Evolutionary conservation across 2,888 invertebrate species (phyloP), one percentile per base, ranked within the genome.

Genomic region (Epinotia demarniana): DNA sequence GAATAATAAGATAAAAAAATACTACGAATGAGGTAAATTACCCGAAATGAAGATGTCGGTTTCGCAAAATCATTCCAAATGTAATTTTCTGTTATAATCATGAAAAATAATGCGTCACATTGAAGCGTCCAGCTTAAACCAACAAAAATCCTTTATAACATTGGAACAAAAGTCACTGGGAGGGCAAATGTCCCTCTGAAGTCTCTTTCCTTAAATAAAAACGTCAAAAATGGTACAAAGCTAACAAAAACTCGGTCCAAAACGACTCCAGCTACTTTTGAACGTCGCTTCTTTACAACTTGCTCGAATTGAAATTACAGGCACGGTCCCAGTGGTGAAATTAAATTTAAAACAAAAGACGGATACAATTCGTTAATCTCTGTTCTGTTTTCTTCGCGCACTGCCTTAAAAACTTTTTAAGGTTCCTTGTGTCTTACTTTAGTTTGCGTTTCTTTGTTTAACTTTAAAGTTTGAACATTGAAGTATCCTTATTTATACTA

Each of bases 311-410:
- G 72, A 76, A 73, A 76, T 73, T 73, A 63, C 76, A 53, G 46
- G 66, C 76, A 76, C 76, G 76, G 57, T 76, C 76, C 72, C 76
- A 27, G 76, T 76, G 61, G 72, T 46, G 58, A 68, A 73, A 73
- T 76, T 76, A 76, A 76, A 76, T 76, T 76, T 76, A 73, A 73
- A 76, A 76, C 76, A 73, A 76, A 76, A 73, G 76, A 69, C 62
- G 72, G 55, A 75, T 72, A 75, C 67, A 63, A 73, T 76, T 73
- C 72, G 63, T 63, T 76, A 73, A 72, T 72, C 67, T 72, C 55
- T 66, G 39, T 16, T 63, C 73, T 68, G 62, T 69, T 76, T 69
- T 58, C 49, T 73, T 71, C 49, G 63, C 69, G 58, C 49, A 23
- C 57, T 67, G 55, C 19, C 58, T 60, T n/a, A 6, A 49, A 63